Evolutionary conservation across 2,113 vertebrate genomes (phyloP), one percentile per base, ranked within the genome.

Genomic region (Callospermophilus lateralis): DNA sequence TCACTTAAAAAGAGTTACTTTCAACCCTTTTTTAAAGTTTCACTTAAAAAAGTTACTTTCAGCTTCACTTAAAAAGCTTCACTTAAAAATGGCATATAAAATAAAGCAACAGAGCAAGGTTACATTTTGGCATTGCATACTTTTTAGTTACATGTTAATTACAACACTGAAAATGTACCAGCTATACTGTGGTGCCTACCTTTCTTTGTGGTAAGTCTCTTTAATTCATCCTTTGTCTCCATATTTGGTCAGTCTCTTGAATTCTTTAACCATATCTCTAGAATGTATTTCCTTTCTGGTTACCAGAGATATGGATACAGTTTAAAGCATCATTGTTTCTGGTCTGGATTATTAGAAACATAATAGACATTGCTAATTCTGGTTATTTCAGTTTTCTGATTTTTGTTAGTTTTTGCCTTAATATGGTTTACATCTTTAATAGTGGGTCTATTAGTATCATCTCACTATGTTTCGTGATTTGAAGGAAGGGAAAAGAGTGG

Each of bases 321-420:
- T 81, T 90, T 92, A 89, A 51, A 89, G 37, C 4, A 0, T 78
- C n/a, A 28, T 84, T 55, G 26, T 93, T 91, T 93, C 65, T 72
- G 32, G 19, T 85, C 20, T 93, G 48, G n/a, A 63, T 93, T 74
- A 65, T 91, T 95, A 78, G 37, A 97, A 89, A 79, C 8, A 39
- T 90, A 58, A 3, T 89, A 83, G 32, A 39, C 74, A 42, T 55
- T 89, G n/a, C 58, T 81, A 70, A 88, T 77, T 80, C 24, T 72
- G 11, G 20, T 94, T 28, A 74, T 0, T 81, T 15, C 10, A 51
- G 17, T 80, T 90, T 80, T 9, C 58, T 58, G 8, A 20, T 37
- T 72, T 94, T 90, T 97, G 16, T 78, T 92, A 63, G n/a, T 67
- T 97, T 87, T 96, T 96, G 30, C 12, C 9, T 91, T 88, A 32